A percentile compares a stretch with the other conserved stretches of the same genome.
These are phyloP conservation scores for Leucophenga maculata DNA, from an alignment of 2,888 invertebrate genomes.

Conservation along the genomic window DNA sequence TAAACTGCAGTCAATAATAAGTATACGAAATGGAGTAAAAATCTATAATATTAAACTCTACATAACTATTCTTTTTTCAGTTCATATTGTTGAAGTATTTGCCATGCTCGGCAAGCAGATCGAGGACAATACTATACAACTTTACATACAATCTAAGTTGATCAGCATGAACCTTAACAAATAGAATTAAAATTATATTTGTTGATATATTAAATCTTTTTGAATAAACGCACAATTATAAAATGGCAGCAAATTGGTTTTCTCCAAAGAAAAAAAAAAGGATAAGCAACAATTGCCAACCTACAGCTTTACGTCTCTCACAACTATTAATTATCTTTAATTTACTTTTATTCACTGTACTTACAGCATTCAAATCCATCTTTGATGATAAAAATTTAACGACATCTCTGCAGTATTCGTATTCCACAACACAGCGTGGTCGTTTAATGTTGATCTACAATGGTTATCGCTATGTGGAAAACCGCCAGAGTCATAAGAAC, in stretches of 20 bases:
- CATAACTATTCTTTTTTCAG: slow-evolving; percentile 46
- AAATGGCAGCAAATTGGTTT: not conserved
- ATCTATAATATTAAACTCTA: slow-evolving; percentile 15
- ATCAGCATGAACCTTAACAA: slow-evolving; percentile 44
- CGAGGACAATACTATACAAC: slow-evolving; percentile 53
- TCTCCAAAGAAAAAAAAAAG: too few relatives aligned
- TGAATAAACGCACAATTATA: not conserved
- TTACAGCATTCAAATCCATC: slow-evolving; percentile 61
- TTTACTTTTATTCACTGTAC: not conserved
- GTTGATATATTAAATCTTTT: slow-evolving; percentile 3
- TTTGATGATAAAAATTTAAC: slow-evolving; percentile 62
- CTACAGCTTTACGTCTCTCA: slow-evolving; percentile 17
- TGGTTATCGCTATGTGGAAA: slow-evolving; percentile 71
- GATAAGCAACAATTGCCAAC: slow-evolving; percentile 7
- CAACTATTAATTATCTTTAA: slow-evolving; percentile 20
- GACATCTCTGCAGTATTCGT: slow-evolving; percentile 57
- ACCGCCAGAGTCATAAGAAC: slow-evolving; percentile 71
- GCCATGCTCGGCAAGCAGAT: slow-evolving; percentile 62
- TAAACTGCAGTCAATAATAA: slow-evolving; percentile 66
- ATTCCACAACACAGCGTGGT: slow-evolving; percentile 71
- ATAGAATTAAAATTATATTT: slow-evolving; percentile 21
- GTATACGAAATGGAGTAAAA: slow-evolving; percentile 43
- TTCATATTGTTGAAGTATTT: slow-evolving; percentile 70
- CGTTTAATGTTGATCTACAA: slow-evolving; percentile 71
- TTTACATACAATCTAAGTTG: slow-evolving; percentile 65